Conservation (phyloP, 2,113 vertebrate species). For the Mustelus asterias region DNA sequence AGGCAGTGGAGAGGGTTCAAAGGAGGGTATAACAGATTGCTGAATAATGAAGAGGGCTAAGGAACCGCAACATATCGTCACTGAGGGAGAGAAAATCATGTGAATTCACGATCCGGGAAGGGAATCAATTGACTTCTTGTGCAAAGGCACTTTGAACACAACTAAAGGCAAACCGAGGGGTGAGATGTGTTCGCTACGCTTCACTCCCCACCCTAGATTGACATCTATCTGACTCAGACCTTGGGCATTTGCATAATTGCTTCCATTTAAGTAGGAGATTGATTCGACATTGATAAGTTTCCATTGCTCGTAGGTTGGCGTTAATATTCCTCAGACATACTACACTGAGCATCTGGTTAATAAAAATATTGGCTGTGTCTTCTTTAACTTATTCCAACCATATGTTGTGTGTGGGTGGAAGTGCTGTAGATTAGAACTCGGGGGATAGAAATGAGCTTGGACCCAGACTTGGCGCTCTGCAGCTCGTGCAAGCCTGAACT, state of each 20-base stretch:
- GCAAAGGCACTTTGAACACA: neutral
- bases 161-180: neutral
- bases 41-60: neutral
- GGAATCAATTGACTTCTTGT: neutral
- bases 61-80: neutral
- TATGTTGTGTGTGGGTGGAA: slow-evolving; percentile 21
- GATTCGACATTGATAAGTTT: slow-evolving; percentile 25
- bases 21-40: neutral
- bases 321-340: neutral
- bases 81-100: too few relatives aligned
- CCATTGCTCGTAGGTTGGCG: neutral
- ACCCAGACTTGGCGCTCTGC: neutral
- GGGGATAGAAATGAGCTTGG: neutral
- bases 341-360: neutral
- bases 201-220: neutral
- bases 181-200: neutral
- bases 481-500: neutral
- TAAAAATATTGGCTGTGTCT: slow-evolving; percentile 6
- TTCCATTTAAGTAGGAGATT: neutral
- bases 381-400: slow-evolving; percentile 20
- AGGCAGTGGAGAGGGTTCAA: neutral
- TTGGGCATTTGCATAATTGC: neutral
- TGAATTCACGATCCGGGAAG: neutral
- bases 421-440: neutral
- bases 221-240: neutral